phyloP scores from a whole-genome alignment of 2,113 vertebrate genomes.

The Pollachius pollachius region DNA sequence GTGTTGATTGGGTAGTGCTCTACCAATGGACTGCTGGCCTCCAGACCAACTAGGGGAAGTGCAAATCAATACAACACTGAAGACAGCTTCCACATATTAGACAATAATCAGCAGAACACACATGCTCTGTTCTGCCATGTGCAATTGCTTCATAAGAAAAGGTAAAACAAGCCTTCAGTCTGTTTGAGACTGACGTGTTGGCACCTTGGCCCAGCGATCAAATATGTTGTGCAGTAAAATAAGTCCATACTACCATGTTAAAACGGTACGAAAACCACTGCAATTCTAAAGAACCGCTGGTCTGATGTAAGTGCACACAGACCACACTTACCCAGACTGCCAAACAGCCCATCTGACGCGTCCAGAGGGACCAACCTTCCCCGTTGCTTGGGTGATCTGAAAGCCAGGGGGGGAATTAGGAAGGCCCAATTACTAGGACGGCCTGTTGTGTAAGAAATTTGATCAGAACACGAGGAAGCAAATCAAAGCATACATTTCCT shows the following conservation, averaged over 20 bases:
- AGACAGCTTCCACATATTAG: not conserved
- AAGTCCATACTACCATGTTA: not conserved
- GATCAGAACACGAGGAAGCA: too few species aligned
- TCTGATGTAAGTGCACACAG: too few species aligned
- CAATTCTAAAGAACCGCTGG: too few species aligned
- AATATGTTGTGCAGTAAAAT: not conserved
- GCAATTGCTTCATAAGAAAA: too few species aligned
- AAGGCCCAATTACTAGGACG: too few species aligned
- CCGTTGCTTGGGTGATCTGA: slow-evolving; percentile 41
- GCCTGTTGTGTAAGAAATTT: too few species aligned
- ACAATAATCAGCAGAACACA: too few species aligned
- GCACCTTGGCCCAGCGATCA: not conserved
- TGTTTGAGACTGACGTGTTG: too few species aligned
- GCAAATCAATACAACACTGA: not conserved
- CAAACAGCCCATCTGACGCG: slow-evolving; percentile 65
- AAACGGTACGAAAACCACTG: not conserved
- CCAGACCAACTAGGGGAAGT: slow-evolving; percentile 19
- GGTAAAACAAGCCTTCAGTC: too few species aligned
- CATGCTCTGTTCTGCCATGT: too few species aligned
- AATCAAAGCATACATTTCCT: slow-evolving; percentile 40
- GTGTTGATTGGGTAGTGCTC: slow-evolving; percentile 53
- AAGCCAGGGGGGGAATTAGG: not conserved
- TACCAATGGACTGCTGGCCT: slow-evolving; percentile 37
- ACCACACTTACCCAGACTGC: slow-evolving; percentile 60
- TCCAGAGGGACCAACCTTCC: not conserved